Evolutionary conservation across 53 echinoderm and acorn worm genomes (phyloP).

Genomic region (Paracentrotus lividus): DNA sequence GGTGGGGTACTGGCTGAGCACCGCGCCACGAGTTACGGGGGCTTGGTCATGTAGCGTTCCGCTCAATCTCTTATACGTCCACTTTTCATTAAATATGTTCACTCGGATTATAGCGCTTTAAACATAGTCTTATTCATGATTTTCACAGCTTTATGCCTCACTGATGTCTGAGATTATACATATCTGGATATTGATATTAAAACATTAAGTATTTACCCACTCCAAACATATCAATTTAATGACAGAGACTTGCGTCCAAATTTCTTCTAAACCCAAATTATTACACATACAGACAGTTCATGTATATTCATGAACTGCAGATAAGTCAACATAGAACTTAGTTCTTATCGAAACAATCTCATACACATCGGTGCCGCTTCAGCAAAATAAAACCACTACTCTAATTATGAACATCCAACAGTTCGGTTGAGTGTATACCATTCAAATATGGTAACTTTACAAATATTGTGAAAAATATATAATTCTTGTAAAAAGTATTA

Average conservation of each 20-base stretch:
- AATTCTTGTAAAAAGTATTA: too few species aligned
- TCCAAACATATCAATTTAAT: neutral
- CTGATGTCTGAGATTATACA: neutral
- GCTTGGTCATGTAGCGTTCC: slow-evolving; percentile 6
- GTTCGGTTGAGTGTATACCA: too few species aligned
- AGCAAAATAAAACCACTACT: neutral
- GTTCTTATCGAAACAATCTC: too few species aligned
- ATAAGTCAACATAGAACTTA: too few species aligned
- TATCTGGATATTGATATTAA: neutral
- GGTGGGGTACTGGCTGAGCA: neutral
- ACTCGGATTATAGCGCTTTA: neutral
- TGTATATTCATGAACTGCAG: too few species aligned
- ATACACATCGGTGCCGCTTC: neutral
- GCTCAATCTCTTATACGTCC: neutral
- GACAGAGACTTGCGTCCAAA: too few species aligned
- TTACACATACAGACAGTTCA: too few species aligned
- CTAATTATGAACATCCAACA: neutral
- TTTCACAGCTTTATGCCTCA: neutral
- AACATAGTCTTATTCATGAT: neutral
- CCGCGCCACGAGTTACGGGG: slow-evolving; percentile 45
- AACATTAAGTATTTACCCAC: neutral
- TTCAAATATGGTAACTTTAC: too few species aligned
- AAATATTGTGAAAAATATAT: too few species aligned
- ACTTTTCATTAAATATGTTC: neutral
- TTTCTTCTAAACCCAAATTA: neutral